Percentiles rank a stretch among this genome's conserved stretches.
Evolutionary conservation across 2,113 vertebrate species (phyloP).

Genomic region (Pedionomus torquatus): DNA sequence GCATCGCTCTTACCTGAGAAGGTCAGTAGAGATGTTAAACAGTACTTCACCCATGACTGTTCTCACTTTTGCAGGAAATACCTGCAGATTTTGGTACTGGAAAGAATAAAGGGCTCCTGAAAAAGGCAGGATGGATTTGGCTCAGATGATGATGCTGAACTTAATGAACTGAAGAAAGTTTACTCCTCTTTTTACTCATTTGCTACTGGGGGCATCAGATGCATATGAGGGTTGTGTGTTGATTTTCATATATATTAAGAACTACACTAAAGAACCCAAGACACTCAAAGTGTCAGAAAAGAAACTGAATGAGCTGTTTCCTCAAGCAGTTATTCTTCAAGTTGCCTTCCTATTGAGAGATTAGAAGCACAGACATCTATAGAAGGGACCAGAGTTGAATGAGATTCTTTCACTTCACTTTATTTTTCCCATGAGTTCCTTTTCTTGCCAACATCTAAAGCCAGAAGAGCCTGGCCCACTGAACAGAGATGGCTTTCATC

Average conservation of each 20-base stretch:
- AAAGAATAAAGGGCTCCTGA: background rate
- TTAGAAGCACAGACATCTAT: background rate
- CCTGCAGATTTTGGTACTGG: background rate
- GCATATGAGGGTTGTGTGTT: background rate
- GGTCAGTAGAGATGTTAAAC: background rate
- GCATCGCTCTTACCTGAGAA: background rate
- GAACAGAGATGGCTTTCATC: background rate
- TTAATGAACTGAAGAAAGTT: background rate
- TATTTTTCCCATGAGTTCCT: background rate
- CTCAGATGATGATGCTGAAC: background rate
- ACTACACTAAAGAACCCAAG: background rate
- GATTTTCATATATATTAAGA: background rate
- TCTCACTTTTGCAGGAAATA: background rate
- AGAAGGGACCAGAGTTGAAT: background rate
- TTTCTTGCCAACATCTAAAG: background rate
- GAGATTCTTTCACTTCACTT: background rate
- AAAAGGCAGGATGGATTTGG: background rate
- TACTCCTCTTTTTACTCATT: background rate
- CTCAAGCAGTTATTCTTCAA: background rate
- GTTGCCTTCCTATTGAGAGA: background rate
- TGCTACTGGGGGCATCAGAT: accelerated
- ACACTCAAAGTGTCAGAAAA: background rate
- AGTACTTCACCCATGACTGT: background rate
- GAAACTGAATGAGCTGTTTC: background rate
- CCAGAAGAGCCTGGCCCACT: background rate